Evolutionary conservation across 2,888 invertebrate genomes (phyloP), one percentile per base, ranked within the genome.

Genomic region (Ormia ochracea): DNA sequence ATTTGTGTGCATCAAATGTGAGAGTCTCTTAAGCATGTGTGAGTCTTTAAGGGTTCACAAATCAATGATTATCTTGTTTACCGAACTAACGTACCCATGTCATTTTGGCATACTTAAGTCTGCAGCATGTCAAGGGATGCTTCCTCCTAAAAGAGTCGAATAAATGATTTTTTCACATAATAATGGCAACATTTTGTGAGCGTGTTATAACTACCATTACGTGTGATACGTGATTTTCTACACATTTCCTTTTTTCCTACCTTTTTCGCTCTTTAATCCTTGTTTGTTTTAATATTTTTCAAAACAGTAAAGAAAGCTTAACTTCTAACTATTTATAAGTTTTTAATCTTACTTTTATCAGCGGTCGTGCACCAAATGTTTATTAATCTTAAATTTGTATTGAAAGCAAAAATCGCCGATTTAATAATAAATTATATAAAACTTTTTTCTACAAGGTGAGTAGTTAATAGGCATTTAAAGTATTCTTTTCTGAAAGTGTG

Each of bases 131-230:
- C n/a, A 19, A 4, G 23, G n/a, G 21, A 59, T 38, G n/a, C 41
- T 19, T 6, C 12, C 28, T 58, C 26, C 14, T 9, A 3, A 28
- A 28, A 1, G 14, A 31, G 23, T 17, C 14, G 1, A 26, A 26
- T 28, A 56, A 7, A 74, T 31, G 14, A 38, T 41, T 63, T 72
- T 56, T 72, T 23, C 70, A 70, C 74, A 65, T 70, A 65, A 65
- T 69, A 65, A 45, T 79, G 69, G 33, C 63, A 75, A 65, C 45
- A 74, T 70, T 66, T 54, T 70, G 45, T 43, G 74, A 70, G 74
- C 78, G 69, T 79, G 78, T 74, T 79, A 36, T 70, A 75, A 45
- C 74, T 19, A 65, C 52, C 75, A 75, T 66, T 73, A 79, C 79
- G 70, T 74, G 74, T 54, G 63, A 72, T 75, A 79, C 79, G 75